These are phyloP conservation scores for Macrophya annulata DNA, from an alignment of 2,888 invertebrate species.

Conservation along the genomic window DNA sequence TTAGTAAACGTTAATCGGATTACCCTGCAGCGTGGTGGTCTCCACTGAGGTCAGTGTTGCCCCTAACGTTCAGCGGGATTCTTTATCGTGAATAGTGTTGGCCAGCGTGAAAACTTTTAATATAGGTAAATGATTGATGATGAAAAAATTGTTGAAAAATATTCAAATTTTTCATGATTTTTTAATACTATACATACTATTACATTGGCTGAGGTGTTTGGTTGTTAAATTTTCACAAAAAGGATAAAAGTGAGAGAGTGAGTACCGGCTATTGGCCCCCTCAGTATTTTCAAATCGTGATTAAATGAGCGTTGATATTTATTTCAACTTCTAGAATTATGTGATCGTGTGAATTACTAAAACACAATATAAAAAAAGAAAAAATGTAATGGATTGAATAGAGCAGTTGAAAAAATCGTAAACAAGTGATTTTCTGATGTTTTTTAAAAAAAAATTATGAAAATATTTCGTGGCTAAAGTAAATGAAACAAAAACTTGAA, in stretches of 20 bases:
- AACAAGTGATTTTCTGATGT: neutral
- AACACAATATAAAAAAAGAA: neutral
- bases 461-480: neutral
- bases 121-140: neutral
- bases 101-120: neutral
- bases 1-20: conserved; percentile 48
- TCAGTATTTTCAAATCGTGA: neutral
- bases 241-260: neutral
- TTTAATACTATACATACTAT: too few species aligned
- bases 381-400: neutral
- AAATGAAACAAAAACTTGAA: neutral
- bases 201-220: neutral
- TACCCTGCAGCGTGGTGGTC: conserved; percentile 49
- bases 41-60: conserved; percentile 53
- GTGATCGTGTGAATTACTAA: neutral
- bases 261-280: neutral
- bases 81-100: conserved; percentile 17
- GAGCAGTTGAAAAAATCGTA: neutral
- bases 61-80: conserved; percentile 24
- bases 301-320: neutral
- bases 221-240: neutral
- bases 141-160: neutral
- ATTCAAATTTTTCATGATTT: neutral
- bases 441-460: neutral
- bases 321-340: neutral